Evolutionary conservation across 2,113 vertebrate species (phyloP), one percentile per base, ranked within the genome.

Genomic region (Apodemus speciosus): DNA sequence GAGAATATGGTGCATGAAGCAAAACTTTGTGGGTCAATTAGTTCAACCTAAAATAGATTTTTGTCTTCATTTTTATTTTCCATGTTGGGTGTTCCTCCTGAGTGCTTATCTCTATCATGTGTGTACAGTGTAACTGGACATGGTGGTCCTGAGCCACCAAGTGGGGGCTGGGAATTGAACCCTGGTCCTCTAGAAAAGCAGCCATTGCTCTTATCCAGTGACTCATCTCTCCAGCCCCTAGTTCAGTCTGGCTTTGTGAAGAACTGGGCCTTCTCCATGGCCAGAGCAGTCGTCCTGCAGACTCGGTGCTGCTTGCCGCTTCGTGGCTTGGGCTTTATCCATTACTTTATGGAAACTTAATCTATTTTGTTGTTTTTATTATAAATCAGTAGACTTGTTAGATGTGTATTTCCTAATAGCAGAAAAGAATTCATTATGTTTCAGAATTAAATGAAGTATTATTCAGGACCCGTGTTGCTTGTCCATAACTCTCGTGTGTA

Each of bases 291-390:
- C 49, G 76, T 51, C 53, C 18, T n/a, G 15, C 43, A 49, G 27
- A 18, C 4, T n/a, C 49, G 18, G 6, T 83, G 56, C 23, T 43
- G 18, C 14, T 40, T 38, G 30, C 43, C 8, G 14, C 27, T 83
- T 30, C 62, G 56, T 40, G 53, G 60, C 23, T 56, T 79, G 49
- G 89, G 30, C n/a, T 92, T 88, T 92, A 79, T 69, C 80, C 25
- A 60, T 76, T 86, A 25, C 32, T 80, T 83, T 90, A 60, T 86
- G 86, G 49, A 21, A 80, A 88, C 1, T 56, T 93, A 64, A 64
- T 85, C 79, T 60, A 58, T 38, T 95, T 83, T 92, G 60, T 15
- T 89, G 30, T 49, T 90, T 89, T 95, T 92, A 66, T 64, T n/a
- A 62, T 76, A 46, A 62, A 21, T 75, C 14, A 9, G 0, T 72